These are phyloP conservation scores for Champsocephalus gunnari DNA, from an alignment of 2,797 vertebrate genomes.

Conservation along the genomic window DNA sequence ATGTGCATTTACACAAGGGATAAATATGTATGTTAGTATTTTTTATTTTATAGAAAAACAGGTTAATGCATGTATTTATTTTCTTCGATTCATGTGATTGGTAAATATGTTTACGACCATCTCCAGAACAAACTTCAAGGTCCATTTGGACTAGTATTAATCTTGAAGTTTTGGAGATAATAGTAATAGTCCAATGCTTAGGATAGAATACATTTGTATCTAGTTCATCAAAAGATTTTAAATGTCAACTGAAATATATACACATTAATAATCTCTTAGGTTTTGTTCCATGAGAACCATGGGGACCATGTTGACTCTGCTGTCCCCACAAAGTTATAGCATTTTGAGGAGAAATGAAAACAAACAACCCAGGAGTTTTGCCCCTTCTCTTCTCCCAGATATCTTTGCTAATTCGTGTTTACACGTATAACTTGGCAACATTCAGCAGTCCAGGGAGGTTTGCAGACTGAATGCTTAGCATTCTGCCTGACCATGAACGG, in stretches of 20 bases:
- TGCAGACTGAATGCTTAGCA: conserved; percentile 34
- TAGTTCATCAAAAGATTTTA: neutral
- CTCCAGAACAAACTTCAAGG: neutral
- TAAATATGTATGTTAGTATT: too few relatives aligned
- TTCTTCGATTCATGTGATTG: too few relatives aligned
- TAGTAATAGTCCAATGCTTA: neutral
- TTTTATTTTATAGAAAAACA: too few relatives aligned
- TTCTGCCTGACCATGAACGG: conserved; percentile 30
- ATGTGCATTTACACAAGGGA: too few relatives aligned
- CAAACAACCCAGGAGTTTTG: neutral
- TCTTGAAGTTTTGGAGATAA: too few relatives aligned
- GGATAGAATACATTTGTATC: neutral
- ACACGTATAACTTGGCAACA: conserved; percentile 35
- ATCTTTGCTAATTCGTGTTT: conserved; percentile 9
- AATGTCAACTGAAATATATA: neutral
- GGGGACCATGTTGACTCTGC: neutral
- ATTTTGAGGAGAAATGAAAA: neutral
- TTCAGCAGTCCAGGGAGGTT: neutral
- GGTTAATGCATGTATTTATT: neutral
- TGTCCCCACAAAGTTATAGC: neutral
- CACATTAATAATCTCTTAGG: neutral
- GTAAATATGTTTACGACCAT: neutral
- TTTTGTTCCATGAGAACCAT: neutral
- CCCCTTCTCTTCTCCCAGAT: conserved; percentile 22
- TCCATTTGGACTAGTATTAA: neutral